phyloP scores from a whole-genome alignment of 2,888 invertebrate species.

The Incurvaria masculella region DNA sequence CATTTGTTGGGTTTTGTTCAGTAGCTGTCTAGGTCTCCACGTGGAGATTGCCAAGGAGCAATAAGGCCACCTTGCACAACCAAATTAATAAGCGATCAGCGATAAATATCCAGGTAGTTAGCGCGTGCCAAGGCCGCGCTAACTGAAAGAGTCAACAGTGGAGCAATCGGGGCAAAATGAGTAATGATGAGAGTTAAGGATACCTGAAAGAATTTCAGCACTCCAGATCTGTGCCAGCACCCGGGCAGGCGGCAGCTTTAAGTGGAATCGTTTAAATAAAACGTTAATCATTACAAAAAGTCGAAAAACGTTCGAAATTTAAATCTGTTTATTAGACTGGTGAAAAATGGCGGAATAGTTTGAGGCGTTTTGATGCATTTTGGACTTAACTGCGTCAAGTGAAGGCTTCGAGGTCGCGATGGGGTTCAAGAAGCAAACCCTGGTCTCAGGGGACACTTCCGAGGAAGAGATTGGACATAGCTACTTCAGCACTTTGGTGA shows the following conservation, averaged over 20 bases:
- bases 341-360: neutral
- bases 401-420: neutral
- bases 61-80: neutral
- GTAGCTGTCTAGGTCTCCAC: too few species aligned
- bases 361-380: neutral
- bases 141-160: neutral
- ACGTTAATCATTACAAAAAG: neutral
- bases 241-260: neutral
- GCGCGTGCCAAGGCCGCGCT: neutral
- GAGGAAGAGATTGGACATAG: conserved; percentile 50
- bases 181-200: neutral
- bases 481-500: conserved; percentile 48
- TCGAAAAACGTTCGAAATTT: neutral
- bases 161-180: neutral
- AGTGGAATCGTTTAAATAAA: neutral
- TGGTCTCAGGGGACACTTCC: conserved; percentile 47
- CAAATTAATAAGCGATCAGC: neutral
- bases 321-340: neutral
- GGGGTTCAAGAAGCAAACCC: conserved; percentile 16
- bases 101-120: neutral
- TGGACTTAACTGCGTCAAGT: neutral
- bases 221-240: neutral
- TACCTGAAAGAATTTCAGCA: neutral
- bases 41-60: too few species aligned
- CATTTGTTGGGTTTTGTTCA: too few species aligned